Conservation (phyloP, 2,797 vertebrate genomes). For the Masticophis lateralis region DNA sequence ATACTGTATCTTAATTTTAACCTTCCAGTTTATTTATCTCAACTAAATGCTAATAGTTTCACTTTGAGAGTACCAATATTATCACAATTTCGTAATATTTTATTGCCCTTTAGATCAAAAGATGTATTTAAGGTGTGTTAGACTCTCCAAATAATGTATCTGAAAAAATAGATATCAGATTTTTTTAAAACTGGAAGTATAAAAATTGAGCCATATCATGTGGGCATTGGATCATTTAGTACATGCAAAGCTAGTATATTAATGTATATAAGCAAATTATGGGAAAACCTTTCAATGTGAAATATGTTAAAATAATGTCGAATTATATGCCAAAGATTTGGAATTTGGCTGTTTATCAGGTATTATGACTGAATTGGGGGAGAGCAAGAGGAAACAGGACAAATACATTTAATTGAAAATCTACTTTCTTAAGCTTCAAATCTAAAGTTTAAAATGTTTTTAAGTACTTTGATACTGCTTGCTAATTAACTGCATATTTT, state of each 20-base stretch:
- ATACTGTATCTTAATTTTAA: conserved; percentile 22
- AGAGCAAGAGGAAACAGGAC: background rate
- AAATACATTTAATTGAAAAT: background rate
- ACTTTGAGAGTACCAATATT: background rate
- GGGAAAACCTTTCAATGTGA: background rate
- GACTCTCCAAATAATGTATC: background rate
- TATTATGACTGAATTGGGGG: background rate
- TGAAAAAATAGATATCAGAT: background rate
- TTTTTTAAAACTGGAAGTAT: background rate
- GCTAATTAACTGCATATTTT: background rate
- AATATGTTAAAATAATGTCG: background rate
- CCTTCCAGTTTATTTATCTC: conserved; percentile 6
- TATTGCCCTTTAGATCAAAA: conserved; percentile 18
- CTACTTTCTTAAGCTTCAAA: background rate
- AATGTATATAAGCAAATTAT: background rate
- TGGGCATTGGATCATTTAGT: background rate
- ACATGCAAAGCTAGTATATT: background rate
- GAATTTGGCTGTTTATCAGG: background rate
- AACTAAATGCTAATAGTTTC: conserved; percentile 12
- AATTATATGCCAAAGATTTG: background rate
- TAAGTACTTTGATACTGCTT: background rate
- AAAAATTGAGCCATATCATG: background rate
- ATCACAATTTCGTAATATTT: conserved; percentile 26
- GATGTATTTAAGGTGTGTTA: background rate
- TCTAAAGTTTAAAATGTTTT: background rate